Evolutionary conservation across 1,140 invertebrate species (phyloP).

Genomic region (Ylistrum balloti): DNA sequence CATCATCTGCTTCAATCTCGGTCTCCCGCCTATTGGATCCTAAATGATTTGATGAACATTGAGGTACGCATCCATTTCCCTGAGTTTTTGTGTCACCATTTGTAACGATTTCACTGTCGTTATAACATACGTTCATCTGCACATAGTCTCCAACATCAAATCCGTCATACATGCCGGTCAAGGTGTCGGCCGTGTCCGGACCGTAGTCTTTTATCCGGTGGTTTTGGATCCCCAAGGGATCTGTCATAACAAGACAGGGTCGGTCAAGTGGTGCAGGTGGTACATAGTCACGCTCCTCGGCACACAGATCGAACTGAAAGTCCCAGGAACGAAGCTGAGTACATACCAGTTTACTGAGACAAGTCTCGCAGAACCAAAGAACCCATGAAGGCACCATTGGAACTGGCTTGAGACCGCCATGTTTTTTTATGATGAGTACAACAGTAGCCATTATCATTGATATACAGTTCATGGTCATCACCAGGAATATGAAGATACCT

Average conservation of each 20-base stretch:
- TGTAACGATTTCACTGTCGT: slow-evolving; percentile 41
- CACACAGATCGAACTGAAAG: slow-evolving; percentile 32
- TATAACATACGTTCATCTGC: not conserved
- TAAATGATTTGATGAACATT: not conserved
- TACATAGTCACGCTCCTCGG: slow-evolving; percentile 43
- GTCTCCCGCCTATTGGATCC: not conserved
- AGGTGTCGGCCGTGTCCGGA: not conserved
- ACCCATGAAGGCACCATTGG: slow-evolving; percentile 71
- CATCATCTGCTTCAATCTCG: slow-evolving; percentile 42
- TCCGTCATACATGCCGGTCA: slow-evolving; percentile 11
- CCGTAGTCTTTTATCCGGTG: not conserved
- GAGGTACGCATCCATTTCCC: slow-evolving; percentile 38
- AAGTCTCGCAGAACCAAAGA: slow-evolving; percentile 70
- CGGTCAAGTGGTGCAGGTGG: slow-evolving; percentile 6
- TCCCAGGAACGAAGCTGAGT: slow-evolving; percentile 54
- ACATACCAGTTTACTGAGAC: slow-evolving; percentile 70
- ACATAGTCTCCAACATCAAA: slow-evolving; percentile 2
- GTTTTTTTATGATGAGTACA: slow-evolving; percentile 79
- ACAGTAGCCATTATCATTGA: slow-evolving; percentile 79
- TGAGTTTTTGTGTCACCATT: not conserved
- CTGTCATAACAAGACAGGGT: slow-evolving; percentile 41
- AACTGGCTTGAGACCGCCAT: slow-evolving; percentile 68
- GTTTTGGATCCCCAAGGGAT: slow-evolving; percentile 29
- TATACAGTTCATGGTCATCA: slow-evolving; percentile 80
- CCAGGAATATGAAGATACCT: slow-evolving; percentile 78